Evolutionary conservation across 2,888 invertebrate species (phyloP).

Genomic region (Molorchus minor): DNA sequence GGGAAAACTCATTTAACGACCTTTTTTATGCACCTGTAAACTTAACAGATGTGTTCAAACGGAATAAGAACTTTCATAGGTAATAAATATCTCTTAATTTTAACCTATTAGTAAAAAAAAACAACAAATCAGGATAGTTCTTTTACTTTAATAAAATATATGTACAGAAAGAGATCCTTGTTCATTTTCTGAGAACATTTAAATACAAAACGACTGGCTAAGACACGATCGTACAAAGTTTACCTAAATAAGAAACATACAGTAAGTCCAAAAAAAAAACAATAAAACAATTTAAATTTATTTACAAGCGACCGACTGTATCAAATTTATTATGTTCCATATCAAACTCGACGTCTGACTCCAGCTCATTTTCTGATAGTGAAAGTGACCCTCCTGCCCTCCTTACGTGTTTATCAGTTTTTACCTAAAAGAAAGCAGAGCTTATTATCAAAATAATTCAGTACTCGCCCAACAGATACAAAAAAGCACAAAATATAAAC

Average conservation of each 20-base stretch:
- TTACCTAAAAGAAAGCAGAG: constrained; percentile 25
- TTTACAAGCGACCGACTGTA: neutral
- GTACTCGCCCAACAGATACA: neutral
- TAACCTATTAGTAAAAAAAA: too few relatives aligned
- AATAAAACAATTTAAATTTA: constrained; percentile 4
- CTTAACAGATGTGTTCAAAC: too few relatives aligned
- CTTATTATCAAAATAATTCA: neutral
- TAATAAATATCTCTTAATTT: too few relatives aligned
- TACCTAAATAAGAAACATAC: neutral
- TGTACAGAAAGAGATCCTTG: constrained; percentile 17
- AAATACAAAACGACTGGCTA: constrained; percentile 13
- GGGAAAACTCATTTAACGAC: too few relatives aligned
- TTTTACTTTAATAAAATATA: too few relatives aligned
- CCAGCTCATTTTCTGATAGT: constrained; percentile 83
- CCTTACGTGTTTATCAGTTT: constrained; percentile 54
- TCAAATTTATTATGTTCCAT: constrained; percentile 34
- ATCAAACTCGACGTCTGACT: constrained; percentile 70
- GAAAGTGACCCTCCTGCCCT: constrained; percentile 83
- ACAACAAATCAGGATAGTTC: too few relatives aligned
- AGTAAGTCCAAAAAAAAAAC: neutral
- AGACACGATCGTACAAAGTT: neutral
- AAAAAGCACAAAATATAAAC: neutral
- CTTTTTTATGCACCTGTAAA: too few relatives aligned
- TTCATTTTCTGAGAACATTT: constrained; percentile 7
- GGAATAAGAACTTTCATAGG: too few relatives aligned